phyloP scores from a whole-genome alignment of 2,797 vertebrate species.

The Todus mexicanus region DNA sequence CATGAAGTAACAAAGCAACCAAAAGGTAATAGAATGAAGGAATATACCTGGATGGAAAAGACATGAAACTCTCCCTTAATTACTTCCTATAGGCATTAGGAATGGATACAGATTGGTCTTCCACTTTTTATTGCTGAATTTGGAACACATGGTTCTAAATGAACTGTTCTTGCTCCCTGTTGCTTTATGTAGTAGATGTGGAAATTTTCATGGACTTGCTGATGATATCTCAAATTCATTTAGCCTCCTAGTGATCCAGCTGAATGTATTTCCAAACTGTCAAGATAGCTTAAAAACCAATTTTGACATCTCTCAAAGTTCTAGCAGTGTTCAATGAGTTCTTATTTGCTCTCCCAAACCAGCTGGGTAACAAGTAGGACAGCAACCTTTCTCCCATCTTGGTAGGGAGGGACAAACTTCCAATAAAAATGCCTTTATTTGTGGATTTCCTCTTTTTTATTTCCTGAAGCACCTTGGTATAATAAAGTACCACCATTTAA shows the following conservation, averaged over 20 bases:
- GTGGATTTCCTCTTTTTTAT: not conserved
- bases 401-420: not conserved
- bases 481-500: not conserved
- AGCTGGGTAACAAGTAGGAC: not conserved
- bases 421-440: not conserved
- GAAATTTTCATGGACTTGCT: slow-evolving; percentile 6
- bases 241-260: not conserved
- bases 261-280: slow-evolving; percentile 15
- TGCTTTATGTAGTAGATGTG: not conserved
- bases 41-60: not conserved
- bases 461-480: not conserved
- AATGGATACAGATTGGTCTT: not conserved
- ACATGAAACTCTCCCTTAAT: not conserved
- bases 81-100: not conserved
- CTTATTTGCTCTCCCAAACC: not conserved
- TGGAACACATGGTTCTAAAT: not conserved
- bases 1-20: not conserved
- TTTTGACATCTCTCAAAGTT: not conserved
- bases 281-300: not conserved
- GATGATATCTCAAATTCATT: not conserved
- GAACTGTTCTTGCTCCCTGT: not conserved
- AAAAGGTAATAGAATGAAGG: not conserved
- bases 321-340: not conserved
- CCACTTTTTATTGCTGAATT: slow-evolving; percentile 12
- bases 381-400: not conserved